These are phyloP conservation scores for Pterocles burchelli DNA, from an alignment of 2,113 vertebrate species.

Conservation along the genomic window DNA sequence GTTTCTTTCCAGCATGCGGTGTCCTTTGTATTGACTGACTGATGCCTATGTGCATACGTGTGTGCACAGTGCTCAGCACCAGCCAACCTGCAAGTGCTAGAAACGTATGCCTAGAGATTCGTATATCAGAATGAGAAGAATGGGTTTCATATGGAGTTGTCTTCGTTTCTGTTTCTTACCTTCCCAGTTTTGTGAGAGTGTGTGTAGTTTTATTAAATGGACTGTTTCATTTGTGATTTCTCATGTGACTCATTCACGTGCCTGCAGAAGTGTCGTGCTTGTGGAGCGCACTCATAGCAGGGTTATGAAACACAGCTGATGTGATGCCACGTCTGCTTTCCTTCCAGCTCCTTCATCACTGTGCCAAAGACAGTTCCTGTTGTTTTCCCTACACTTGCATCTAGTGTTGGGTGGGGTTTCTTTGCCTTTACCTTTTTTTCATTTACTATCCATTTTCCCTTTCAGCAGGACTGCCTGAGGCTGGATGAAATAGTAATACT, in stretches of 20 bases:
- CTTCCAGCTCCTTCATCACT: not conserved
- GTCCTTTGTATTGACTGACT: not conserved
- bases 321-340: not conserved
- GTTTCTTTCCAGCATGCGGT: rapidly evolving
- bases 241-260: not conserved
- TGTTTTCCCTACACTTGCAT: rapidly evolving
- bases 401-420: not conserved
- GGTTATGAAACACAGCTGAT: not conserved
- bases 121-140: not conserved
- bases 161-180: not conserved
- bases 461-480: not conserved
- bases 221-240: not conserved
- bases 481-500: not conserved
- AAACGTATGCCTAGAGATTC: not conserved
- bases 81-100: rapidly evolving
- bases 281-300: not conserved
- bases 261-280: not conserved
- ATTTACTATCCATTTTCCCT: not conserved
- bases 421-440: not conserved
- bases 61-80: not conserved
- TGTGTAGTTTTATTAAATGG: not conserved
- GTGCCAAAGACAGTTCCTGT: not conserved
- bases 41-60: rapidly evolving
- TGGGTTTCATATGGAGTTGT: not conserved
- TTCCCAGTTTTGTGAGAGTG: not conserved